Base-by-base conservation (phyloP, 2,113 vertebrate genomes). In the Pelobates fuscus region DNA sequence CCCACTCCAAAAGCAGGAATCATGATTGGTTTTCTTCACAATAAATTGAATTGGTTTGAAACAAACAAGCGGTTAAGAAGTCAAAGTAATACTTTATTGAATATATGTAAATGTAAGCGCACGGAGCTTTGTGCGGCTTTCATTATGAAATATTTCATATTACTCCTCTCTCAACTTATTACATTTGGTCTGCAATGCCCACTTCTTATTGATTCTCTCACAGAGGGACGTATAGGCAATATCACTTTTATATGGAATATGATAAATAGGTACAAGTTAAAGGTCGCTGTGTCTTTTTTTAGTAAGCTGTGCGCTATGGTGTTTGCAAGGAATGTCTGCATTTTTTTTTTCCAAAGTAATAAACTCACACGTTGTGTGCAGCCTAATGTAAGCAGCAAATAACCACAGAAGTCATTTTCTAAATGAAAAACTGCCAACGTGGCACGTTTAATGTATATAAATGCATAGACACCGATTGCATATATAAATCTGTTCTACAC, bases 231-330 rank as follows among this genome's bases (percentile, higher is more conserved):
- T 63, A 32, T 52, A 41, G n/a, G 52, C 54, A 61, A 49, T 67
- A 76, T 76, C 52, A 41, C 59, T 61, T 27, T 20, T 61, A 61
- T 76, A 76, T 61, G 26, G 43, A 18, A 17, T 59, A 26, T n/a
- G 21, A 11, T 68, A 68, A 68, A 67, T 76, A 76, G 67, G 64
- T 55, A 61, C 43, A 61, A 68, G 26, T n/a, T 68, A 68, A 76
- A 68, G 73, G 64, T 61, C 73, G 61, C 52, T 76, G 29, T 76
- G 64, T 68, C 64, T 76, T 58, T 68, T 52, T 68, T 61, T 24
- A 37, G 55, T 67, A 52, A 60, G 55, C 41, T 12, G 10, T 17
- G 15, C 68, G 15, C 64, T 61, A 68, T 61, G 21, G 58, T 60
- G 54, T 76, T 61, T 76, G 52, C 20, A 23, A 5, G 25, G 57